Conservation (phyloP, 2,888 invertebrate species). For the Drosophila diplacantha region DNA sequence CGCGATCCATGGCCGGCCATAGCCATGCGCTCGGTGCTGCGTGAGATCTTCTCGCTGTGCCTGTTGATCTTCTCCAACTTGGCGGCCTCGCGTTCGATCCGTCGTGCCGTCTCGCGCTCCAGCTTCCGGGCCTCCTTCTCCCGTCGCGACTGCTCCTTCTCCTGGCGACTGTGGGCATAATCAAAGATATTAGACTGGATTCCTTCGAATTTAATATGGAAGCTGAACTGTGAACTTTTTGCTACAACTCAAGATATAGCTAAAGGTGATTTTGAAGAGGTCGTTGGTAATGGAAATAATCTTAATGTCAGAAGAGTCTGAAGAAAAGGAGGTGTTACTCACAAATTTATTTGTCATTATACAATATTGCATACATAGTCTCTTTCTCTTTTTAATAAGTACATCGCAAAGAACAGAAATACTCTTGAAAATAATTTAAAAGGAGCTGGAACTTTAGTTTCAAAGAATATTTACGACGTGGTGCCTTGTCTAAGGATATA, state of each 20-base stretch:
- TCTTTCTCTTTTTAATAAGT: not conserved
- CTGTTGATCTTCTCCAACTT: slow-evolving; percentile 77
- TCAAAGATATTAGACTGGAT: not conserved
- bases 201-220: not conserved
- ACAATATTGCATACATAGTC: not conserved
- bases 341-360: not conserved
- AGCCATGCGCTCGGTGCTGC: slow-evolving; percentile 76
- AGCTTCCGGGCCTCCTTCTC: slow-evolving; percentile 77
- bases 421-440: not conserved
- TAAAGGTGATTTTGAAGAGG: not conserved
- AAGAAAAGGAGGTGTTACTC: not conserved
- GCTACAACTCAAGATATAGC: not conserved
- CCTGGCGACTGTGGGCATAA: slow-evolving; percentile 70
- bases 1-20: slow-evolving; percentile 72
- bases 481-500: no score
- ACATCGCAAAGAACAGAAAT: not conserved
- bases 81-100: slow-evolving; percentile 77
- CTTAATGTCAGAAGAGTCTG: not conserved
- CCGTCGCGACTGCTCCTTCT: slow-evolving; percentile 76
- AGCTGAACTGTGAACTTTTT: not conserved
- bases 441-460: not conserved
- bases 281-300: not conserved
- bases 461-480: no score
- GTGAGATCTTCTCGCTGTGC: slow-evolving; percentile 77
- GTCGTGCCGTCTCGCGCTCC: slow-evolving; percentile 77